Evolutionary conservation across 1,140 invertebrate species (phyloP).

Genomic region (Plectrocnemia conspersa): DNA sequence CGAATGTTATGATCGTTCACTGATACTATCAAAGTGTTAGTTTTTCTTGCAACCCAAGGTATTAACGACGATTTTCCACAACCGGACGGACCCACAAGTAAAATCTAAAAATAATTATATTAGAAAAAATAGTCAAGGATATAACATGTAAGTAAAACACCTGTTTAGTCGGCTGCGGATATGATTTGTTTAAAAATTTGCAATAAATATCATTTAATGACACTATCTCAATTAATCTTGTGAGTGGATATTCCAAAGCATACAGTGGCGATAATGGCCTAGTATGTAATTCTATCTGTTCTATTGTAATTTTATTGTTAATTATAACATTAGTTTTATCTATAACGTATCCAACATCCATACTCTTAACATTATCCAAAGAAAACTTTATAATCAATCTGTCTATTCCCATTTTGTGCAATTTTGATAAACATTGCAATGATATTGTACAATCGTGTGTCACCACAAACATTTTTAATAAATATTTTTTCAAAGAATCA

Average conservation of each 20-base stretch:
- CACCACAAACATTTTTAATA: slow-evolving; percentile 20
- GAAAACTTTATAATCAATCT: slow-evolving; percentile 17
- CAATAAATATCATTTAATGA: too few relatives aligned
- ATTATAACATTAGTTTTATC: slow-evolving; percentile 25
- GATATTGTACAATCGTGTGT: slow-evolving; percentile 15
- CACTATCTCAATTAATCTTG: slow-evolving; percentile 27
- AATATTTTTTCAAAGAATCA: slow-evolving; percentile 22
- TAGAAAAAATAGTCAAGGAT: neutral
- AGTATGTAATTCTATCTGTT: slow-evolving; percentile 24
- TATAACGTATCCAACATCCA: slow-evolving; percentile 11
- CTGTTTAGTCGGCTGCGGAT: slow-evolving; percentile 29
- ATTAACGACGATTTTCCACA: slow-evolving; percentile 33
- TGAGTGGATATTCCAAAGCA: slow-evolving; percentile 14
- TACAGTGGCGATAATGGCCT: slow-evolving; percentile 14
- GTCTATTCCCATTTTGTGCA: slow-evolving; percentile 19
- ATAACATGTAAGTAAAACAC: slow-evolving; percentile 8
- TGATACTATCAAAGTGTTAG: slow-evolving; percentile 20
- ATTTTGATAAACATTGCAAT: slow-evolving; percentile 7
- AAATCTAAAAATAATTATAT: slow-evolving; percentile 20
- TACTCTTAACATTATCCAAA: neutral
- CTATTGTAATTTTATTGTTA: slow-evolving; percentile 8
- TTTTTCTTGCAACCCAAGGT: slow-evolving; percentile 21
- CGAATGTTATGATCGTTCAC: slow-evolving; percentile 26
- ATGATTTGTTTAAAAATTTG: slow-evolving; percentile 25
- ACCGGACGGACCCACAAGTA: slow-evolving; percentile 31